phyloP scores from a whole-genome alignment of 2,113 vertebrate species.

The Lycaon pictus region DNA sequence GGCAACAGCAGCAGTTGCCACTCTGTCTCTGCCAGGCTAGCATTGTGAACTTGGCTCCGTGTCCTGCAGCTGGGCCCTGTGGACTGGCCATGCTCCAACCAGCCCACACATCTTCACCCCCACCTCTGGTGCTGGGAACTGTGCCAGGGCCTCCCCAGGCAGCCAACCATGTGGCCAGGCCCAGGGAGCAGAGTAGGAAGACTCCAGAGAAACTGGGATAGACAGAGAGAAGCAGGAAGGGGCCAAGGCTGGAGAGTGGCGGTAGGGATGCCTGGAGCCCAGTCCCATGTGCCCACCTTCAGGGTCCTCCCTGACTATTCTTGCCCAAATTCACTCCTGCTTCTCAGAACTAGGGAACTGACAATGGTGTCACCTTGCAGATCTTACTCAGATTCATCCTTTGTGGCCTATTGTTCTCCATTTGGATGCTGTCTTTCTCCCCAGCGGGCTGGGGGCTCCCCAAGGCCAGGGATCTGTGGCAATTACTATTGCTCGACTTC shows the following conservation, averaged over 20 bases:
- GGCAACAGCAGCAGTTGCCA: constrained; percentile 48
- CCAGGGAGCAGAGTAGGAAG: background rate
- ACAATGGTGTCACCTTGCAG: background rate
- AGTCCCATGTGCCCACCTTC: background rate
- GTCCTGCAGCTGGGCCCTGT: constrained; percentile 66
- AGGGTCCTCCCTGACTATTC: background rate
- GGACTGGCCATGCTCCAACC: constrained; percentile 54
- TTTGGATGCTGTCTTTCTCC: background rate
- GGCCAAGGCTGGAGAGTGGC: background rate
- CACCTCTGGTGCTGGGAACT: constrained; percentile 51
- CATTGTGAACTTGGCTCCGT: constrained; percentile 57
- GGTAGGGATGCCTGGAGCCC: background rate
- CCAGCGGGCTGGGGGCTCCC: background rate
- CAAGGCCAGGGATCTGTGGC: background rate
- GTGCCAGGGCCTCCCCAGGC: constrained; percentile 51
- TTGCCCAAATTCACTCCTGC: background rate
- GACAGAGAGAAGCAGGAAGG: background rate
- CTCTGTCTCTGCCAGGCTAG: constrained; percentile 55
- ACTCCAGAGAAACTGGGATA: background rate
- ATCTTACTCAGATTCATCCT: background rate
- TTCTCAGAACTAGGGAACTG: constrained; percentile 28
- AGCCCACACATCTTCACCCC: constrained; percentile 52
- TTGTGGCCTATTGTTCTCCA: background rate
- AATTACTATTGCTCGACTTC: background rate
- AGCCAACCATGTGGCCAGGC: constrained; percentile 34